Base-by-base conservation (phyloP, 1,140 invertebrate species). In the Solen grandis region DNA sequence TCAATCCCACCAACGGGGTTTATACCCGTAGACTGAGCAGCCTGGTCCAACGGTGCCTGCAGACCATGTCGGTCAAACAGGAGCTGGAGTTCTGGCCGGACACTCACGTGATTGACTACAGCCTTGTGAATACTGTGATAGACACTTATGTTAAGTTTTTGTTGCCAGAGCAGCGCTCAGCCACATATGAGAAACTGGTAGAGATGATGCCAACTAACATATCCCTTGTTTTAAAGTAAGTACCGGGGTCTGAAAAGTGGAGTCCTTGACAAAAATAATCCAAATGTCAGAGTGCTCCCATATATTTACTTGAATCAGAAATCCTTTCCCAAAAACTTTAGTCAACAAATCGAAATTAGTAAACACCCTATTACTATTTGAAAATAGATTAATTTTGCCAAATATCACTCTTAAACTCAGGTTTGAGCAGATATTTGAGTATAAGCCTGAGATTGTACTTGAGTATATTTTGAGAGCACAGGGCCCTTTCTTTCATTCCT, bases 161-260 rank as follows among this genome's bases (percentile, higher is more conserved):
- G 38, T 55, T 73, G 50, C 77, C 77, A 22, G 77, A 80, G 33
- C 55, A 73, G 33, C 59, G 65, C 31, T 36, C 46, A 2, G 14
- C 29, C 5, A 55, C 68, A 13, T 41, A 70, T n/a, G 77, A 80
- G 38, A 57, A 50, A 59, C 0, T 72, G 10, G 57, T 41, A 0
- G 59, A 63, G n/a, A 33, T 62, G n/a, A 80, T 80, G 77, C 68
- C 77, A 8, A 72, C 8, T 19, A 80, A 80, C 27, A 25, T 63
- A 13, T 33, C 29, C 13, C 41, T 80, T 5, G 57, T 80, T 14
- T 25, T 72, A 22, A 80, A 68, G 77, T 80, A 60, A 25, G 4
- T 31, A 35, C 41, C 8, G 8, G 19, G 41, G 41, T 10, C 19
- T 46, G 8, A 46, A 19, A 10, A 10, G 8, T 46, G 41, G n/a